Percentiles rank a stretch among this genome's conserved stretches.
phyloP scores from a whole-genome alignment of 2,113 vertebrate species.

The Carlito syrichta region DNA sequence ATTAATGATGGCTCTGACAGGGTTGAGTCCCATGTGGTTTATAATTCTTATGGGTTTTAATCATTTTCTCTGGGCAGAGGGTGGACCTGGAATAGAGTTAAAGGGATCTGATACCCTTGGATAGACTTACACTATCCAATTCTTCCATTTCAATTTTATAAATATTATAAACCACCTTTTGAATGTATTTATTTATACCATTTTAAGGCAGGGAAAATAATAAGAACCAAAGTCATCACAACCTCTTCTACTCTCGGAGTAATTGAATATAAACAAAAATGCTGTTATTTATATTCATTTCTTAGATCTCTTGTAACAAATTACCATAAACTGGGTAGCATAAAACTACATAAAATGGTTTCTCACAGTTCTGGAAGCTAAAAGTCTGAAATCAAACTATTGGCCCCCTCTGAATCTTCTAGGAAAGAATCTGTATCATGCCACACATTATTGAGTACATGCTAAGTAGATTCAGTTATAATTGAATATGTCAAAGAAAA shows the following conservation, averaged over 20 bases:
- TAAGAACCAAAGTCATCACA: background rate
- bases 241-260: background rate
- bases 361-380: background rate
- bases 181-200: background rate
- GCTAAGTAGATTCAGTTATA: background rate
- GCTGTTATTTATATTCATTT: background rate
- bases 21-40: background rate
- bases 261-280: background rate
- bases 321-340: background rate
- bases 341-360: background rate
- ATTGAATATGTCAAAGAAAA: background rate
- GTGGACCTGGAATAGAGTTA: background rate
- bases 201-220: background rate
- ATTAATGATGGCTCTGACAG: background rate
- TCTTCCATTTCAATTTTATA: background rate
- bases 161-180: background rate
- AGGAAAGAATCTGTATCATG: background rate
- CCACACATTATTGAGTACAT: background rate
- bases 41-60: background rate
- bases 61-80: background rate
- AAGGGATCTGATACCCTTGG: background rate
- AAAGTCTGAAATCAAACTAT: background rate
- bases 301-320: background rate
- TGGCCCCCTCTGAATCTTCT: background rate
- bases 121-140: background rate